These are phyloP conservation scores for Centropus bengalensis DNA, from an alignment of 2,113 vertebrate species.

Conservation along the genomic window DNA sequence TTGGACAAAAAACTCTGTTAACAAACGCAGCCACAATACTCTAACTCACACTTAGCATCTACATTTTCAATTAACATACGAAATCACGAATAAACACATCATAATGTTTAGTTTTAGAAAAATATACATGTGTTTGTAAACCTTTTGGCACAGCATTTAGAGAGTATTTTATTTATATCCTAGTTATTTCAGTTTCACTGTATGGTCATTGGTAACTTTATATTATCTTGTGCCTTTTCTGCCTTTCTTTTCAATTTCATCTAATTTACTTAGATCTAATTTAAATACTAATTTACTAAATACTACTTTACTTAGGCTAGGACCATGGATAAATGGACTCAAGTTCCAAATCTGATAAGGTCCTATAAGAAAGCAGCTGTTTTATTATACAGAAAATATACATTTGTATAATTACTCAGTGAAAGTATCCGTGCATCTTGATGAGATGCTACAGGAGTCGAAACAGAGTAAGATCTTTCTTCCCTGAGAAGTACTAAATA, in stretches of 20 bases:
- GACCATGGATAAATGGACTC: background rate
- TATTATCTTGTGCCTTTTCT: background rate
- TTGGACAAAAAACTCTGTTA: background rate
- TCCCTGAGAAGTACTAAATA: background rate
- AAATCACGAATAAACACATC: background rate
- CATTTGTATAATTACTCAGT: background rate
- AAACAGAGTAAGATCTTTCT: background rate
- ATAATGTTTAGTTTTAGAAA: background rate
- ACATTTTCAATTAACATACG: background rate
- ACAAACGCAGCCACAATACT: background rate
- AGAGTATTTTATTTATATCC: background rate
- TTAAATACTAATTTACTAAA: too few species aligned
- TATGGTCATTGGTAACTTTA: background rate
- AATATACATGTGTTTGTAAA: background rate
- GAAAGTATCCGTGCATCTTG: background rate
- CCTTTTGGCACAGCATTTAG: background rate
- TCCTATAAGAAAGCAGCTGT: background rate
- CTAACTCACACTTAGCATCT: background rate
- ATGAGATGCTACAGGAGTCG: background rate
- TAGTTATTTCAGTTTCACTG: background rate
- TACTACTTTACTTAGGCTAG: background rate
- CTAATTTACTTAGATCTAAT: too few species aligned
- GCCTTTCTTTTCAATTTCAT: background rate
- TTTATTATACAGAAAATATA: background rate
- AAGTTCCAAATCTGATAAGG: background rate